phyloP scores from a whole-genome alignment of 2,113 vertebrate genomes.

The Nansenia antarctica region DNA sequence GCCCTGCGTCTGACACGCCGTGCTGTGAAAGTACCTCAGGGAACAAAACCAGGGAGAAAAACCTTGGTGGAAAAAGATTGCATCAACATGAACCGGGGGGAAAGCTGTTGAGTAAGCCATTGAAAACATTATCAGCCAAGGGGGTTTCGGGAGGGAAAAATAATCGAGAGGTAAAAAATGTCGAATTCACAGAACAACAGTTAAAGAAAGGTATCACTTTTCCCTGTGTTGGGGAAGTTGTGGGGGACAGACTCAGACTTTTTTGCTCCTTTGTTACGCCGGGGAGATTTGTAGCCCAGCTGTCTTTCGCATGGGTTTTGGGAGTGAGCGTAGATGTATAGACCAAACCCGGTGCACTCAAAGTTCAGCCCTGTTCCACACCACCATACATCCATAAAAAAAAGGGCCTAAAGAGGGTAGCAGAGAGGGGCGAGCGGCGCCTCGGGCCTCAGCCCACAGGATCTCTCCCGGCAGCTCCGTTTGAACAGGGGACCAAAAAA shows the following conservation, averaged over 20 bases:
- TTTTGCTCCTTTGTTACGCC: conserved; percentile 26
- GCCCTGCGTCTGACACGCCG: conserved; percentile 42
- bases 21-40: conserved; percentile 36
- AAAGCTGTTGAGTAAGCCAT: conserved; percentile 17
- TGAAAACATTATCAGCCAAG: neutral
- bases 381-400: conserved; percentile 40
- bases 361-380: conserved; percentile 32
- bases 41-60: conserved; percentile 12
- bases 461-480: conserved; percentile 60
- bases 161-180: conserved; percentile 53
- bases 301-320: neutral
- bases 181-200: conserved; percentile 51
- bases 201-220: conserved; percentile 46
- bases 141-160: too few relatives aligned
- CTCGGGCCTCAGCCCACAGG: conserved; percentile 49
- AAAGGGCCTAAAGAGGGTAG: conserved; percentile 44
- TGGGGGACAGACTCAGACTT: conserved; percentile 28
- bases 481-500: conserved; percentile 44
- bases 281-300: conserved; percentile 31
- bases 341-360: conserved; percentile 20
- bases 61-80: conserved; percentile 45
- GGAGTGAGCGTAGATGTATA: neutral
- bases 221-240: conserved; percentile 40
- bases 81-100: conserved; percentile 27
- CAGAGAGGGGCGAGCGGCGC: conserved; percentile 37